Evolutionary conservation across 2,113 vertebrate species (phyloP).

Genomic region (Petrocephalus microphthalmus): DNA sequence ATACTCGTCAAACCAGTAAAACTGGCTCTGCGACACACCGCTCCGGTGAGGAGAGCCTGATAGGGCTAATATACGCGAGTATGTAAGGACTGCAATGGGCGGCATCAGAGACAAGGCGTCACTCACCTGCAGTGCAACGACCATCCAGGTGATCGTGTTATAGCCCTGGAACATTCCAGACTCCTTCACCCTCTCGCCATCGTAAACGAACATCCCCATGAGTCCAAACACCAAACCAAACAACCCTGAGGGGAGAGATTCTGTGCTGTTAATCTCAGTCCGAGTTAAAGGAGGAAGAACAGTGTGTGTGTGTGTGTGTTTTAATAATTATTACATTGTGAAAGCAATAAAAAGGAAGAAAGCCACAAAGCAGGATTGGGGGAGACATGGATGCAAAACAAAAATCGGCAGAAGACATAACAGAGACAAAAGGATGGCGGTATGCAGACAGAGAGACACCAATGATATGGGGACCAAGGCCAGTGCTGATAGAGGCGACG

Average conservation of each 20-base stretch:
- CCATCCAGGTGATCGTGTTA: slow-evolving; percentile 75
- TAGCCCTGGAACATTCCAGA: slow-evolving; percentile 91
- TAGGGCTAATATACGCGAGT: neutral
- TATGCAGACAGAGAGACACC: neutral
- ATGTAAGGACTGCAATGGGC: neutral
- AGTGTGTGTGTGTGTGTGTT: neutral
- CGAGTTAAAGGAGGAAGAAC: neutral
- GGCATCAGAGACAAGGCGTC: neutral
- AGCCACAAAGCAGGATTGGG: neutral
- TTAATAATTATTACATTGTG: too few relatives aligned
- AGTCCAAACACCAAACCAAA: slow-evolving; percentile 82
- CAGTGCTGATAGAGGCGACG: too few relatives aligned
- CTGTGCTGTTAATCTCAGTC: neutral
- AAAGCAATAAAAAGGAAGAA: too few relatives aligned
- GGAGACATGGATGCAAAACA: neutral
- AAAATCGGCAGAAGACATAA: neutral
- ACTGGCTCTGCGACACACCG: neutral
- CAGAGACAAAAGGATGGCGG: neutral
- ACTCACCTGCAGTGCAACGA: slow-evolving; percentile 82
- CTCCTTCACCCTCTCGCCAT: slow-evolving; percentile 67
- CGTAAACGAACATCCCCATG: slow-evolving; percentile 75
- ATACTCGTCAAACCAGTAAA: neutral
- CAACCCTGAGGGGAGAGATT: slow-evolving; percentile 62
- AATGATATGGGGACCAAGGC: neutral
- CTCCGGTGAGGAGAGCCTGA: neutral